Evolutionary conservation across 1,140 invertebrate species (phyloP).

Genomic region (Drosophila quadrilineata): DNA sequence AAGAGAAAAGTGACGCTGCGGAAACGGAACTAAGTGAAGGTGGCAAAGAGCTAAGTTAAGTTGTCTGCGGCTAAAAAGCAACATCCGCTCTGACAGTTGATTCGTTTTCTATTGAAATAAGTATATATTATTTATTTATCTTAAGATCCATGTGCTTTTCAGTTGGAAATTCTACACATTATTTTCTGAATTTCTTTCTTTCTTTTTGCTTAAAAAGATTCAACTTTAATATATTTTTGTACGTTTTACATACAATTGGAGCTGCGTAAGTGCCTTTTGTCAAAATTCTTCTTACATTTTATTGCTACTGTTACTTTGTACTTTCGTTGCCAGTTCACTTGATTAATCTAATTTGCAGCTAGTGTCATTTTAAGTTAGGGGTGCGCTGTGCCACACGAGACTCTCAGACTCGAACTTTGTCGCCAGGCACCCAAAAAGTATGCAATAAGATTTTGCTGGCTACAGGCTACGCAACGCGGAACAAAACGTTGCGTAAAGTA

Average conservation of each 20-base stretch:
- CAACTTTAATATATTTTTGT: no score
- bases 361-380: slow-evolving; percentile 5
- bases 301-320: no score
- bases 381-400: no score
- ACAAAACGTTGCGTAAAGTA: slow-evolving; percentile 38
- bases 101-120: no score
- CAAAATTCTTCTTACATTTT: no score
- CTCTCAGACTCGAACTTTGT: slow-evolving; percentile 26
- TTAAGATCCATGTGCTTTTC: no score
- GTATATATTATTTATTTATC: no score
- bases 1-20: neutral
- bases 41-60: slow-evolving; percentile 9
- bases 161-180: no score
- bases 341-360: slow-evolving; percentile 6
- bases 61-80: slow-evolving; percentile 22
- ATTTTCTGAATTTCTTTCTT: no score
- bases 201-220: no score
- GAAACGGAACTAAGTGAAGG: neutral
- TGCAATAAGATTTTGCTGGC: slow-evolving; percentile 45
- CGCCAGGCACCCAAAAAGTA: slow-evolving; percentile 50
- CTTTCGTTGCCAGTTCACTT: neutral
- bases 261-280: no score
- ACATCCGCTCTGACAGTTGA: slow-evolving; percentile 2
- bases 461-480: slow-evolving; percentile 8
- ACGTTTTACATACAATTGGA: no score